These are phyloP conservation scores for Channallabes apus DNA, from an alignment of 2,797 vertebrate species.

Conservation along the genomic window DNA sequence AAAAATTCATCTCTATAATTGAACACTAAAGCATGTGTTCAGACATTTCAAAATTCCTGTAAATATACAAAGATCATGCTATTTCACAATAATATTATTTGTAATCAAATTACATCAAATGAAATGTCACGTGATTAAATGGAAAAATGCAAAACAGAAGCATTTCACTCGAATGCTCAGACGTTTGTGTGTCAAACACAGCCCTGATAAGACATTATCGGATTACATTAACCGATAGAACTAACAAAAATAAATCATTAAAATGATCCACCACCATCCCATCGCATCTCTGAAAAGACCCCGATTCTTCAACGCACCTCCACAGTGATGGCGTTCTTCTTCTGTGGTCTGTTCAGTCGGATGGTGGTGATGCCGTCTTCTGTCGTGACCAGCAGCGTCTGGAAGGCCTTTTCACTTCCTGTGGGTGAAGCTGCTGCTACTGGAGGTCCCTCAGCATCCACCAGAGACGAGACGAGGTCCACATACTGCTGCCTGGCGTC, in stretches of 20 bases:
- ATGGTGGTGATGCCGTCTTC: constrained; percentile 87
- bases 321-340: constrained; percentile 85
- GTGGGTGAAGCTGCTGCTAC: constrained; percentile 54
- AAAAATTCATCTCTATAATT: too few relatives aligned
- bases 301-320: constrained; percentile 63
- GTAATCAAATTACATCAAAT: background rate
- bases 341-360: constrained; percentile 84
- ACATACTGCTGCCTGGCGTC: constrained; percentile 85
- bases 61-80: background rate
- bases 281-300: background rate
- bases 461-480: constrained; percentile 79
- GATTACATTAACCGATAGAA: background rate
- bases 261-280: background rate
- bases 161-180: background rate
- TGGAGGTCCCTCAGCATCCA: constrained; percentile 66
- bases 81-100: background rate
- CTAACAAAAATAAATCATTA: background rate
- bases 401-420: constrained; percentile 59
- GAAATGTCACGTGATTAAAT: too few relatives aligned
- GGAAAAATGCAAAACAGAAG: background rate
- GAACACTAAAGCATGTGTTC: too few relatives aligned
- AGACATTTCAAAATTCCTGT: background rate
- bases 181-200: background rate
- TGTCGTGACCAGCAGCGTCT: constrained; percentile 77
- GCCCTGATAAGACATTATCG: background rate